phyloP scores from a whole-genome alignment of 2,888 invertebrate genomes.

The Penaeus monodon region DNA sequence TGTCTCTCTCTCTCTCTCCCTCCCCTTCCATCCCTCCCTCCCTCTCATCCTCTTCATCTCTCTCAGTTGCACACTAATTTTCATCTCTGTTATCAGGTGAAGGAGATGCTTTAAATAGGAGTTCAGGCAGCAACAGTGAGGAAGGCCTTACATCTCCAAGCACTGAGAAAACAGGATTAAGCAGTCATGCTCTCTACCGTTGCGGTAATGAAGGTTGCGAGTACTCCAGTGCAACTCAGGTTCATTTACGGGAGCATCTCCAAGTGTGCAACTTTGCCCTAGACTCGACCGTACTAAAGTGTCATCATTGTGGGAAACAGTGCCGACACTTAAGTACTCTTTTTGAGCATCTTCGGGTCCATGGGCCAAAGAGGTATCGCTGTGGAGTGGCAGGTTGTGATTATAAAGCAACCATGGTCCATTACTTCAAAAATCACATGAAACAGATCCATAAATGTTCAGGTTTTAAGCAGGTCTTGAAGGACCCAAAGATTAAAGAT shows the following conservation, averaged over 20 bases:
- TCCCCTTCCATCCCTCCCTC: too few species aligned
- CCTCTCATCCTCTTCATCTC: too few species aligned
- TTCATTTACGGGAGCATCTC: constrained; percentile 69
- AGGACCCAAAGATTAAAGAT: constrained; percentile 72
- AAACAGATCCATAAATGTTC: constrained; percentile 72
- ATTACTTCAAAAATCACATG: constrained; percentile 72
- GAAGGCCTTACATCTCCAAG: constrained; percentile 24
- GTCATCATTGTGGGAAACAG: constrained; percentile 73
- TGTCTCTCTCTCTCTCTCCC: too few species aligned
- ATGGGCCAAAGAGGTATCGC: constrained; percentile 75
- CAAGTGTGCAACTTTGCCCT: constrained; percentile 68
- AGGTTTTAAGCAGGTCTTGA: constrained; percentile 70
- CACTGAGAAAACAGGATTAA: constrained; percentile 53
- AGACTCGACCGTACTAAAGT: constrained; percentile 70
- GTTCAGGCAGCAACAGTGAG: constrained; percentile 7
- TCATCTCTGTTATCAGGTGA: constrained; percentile 11
- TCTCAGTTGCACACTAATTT: too few species aligned
- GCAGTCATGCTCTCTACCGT: constrained; percentile 71
- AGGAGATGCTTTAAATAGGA: constrained; percentile 10
- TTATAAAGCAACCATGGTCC: constrained; percentile 68
- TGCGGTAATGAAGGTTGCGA: constrained; percentile 73
- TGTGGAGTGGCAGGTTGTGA: constrained; percentile 75
- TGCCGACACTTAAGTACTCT: constrained; percentile 71
- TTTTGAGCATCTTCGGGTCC: constrained; percentile 75
- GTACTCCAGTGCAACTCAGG: constrained; percentile 68